Evolutionary conservation across 2,888 invertebrate genomes (phyloP).

Genomic region (Pseudanteris insignis): DNA sequence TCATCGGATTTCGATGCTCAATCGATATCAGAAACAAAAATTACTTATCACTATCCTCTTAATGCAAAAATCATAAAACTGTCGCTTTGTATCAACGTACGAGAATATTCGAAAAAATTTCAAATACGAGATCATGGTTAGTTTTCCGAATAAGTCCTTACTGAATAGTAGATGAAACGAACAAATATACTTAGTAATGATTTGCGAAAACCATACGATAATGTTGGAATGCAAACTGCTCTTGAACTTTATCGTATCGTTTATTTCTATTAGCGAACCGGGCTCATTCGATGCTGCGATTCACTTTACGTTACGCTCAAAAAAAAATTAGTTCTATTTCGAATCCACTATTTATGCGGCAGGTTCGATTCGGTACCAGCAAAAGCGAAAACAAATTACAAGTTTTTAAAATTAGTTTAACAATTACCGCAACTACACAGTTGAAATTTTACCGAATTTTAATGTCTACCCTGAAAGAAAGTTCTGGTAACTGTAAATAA

Average conservation of each 20-base stretch:
- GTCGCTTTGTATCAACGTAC: too few relatives aligned
- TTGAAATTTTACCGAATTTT: neutral
- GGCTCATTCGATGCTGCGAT: conserved; percentile 41
- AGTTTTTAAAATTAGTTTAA: too few relatives aligned
- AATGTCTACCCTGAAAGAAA: neutral
- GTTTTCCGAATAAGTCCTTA: too few relatives aligned
- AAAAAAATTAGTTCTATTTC: conserved; percentile 35
- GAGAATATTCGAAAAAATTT: too few relatives aligned
- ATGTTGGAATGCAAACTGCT: conserved; percentile 51
- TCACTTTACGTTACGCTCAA: conserved; percentile 20
- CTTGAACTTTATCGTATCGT: conserved; percentile 56
- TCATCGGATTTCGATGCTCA: conserved; percentile 43
- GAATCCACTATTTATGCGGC: conserved; percentile 6
- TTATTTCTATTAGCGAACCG: conserved; percentile 53
- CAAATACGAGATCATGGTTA: too few relatives aligned
- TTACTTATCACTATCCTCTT: too few relatives aligned
- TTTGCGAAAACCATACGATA: conserved; percentile 48
- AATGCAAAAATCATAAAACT: too few relatives aligned
- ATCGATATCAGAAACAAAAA: too few relatives aligned
- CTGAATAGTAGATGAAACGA: neutral
- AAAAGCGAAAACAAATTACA: too few relatives aligned
- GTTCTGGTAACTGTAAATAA: too few relatives aligned
- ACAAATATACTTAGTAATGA: conserved; percentile 44
- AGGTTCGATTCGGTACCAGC: too few relatives aligned
- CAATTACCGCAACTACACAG: too few relatives aligned